Evolutionary conservation across 2,888 invertebrate genomes (phyloP).

Genomic region (Chaetoderma sp.): DNA sequence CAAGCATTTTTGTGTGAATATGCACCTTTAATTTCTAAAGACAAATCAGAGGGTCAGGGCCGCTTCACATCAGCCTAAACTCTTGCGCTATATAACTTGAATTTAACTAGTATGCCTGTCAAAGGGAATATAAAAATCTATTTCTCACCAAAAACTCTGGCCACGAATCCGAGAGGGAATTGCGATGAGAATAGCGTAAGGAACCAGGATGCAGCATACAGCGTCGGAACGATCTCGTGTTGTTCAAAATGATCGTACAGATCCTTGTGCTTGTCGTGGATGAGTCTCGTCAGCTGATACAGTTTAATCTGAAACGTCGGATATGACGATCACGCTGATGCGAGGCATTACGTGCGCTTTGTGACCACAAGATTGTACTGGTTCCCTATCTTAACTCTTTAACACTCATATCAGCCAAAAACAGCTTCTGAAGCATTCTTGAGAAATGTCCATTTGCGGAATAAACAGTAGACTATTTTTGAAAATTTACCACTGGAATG

Average conservation of each 20-base stretch:
- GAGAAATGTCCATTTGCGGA: too few species aligned
- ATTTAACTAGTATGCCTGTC: not conserved
- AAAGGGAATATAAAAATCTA: not conserved
- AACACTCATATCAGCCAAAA: too few species aligned
- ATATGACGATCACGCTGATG: not conserved
- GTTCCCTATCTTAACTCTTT: too few species aligned
- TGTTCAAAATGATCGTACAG: conserved; percentile 84
- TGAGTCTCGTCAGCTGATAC: conserved; percentile 91
- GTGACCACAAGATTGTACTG: too few species aligned
- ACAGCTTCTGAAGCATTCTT: too few species aligned
- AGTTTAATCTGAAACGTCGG: conserved; percentile 75
- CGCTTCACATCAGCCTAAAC: too few species aligned
- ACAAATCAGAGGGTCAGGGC: too few species aligned
- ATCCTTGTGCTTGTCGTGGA: conserved; percentile 82
- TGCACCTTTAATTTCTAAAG: too few species aligned
- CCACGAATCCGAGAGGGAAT: conserved; percentile 95
- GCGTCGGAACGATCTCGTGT: conserved; percentile 91
- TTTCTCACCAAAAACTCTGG: conserved; percentile 87
- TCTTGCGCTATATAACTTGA: too few species aligned
- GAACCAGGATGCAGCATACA: conserved; percentile 98
- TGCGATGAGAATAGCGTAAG: conserved; percentile 95
- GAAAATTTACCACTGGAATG: too few species aligned
- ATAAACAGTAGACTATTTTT: too few species aligned
- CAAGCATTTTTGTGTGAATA: too few species aligned
- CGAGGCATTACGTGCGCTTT: not conserved